These are phyloP conservation scores for Corvus cornix DNA, from an alignment of 2,113 vertebrate genomes.

Conservation along the genomic window DNA sequence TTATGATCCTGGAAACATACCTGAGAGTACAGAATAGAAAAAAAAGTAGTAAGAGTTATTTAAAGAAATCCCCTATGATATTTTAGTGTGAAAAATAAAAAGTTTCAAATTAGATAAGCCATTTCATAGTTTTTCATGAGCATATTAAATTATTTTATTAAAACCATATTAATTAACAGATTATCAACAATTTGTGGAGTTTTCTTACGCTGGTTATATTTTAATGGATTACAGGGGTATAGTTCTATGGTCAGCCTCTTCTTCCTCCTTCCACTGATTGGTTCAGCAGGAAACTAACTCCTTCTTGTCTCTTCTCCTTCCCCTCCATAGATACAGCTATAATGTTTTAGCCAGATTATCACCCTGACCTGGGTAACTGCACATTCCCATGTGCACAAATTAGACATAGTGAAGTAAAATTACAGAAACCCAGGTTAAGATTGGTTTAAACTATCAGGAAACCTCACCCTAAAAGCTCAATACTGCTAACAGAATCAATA, in stretches of 20 bases:
- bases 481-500: not conserved
- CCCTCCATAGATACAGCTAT: not conserved
- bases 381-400: not conserved
- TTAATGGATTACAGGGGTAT: not conserved
- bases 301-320: not conserved
- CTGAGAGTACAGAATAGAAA: not conserved
- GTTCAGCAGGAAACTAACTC: not conserved
- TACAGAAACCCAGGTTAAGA: not conserved
- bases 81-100: not conserved
- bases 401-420: not conserved
- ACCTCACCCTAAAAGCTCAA: not conserved
- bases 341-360: not conserved
- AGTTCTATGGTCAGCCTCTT: not conserved
- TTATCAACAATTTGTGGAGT: not conserved
- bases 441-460: not conserved
- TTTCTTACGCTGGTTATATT: not conserved
- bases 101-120: not conserved
- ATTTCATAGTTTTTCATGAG: not conserved
- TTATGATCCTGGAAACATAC: not conserved
- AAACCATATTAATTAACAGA: not conserved
- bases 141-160: not conserved
- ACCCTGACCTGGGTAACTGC: not conserved
- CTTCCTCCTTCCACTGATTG: not conserved
- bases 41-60: not conserved
- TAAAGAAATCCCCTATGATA: not conserved